phyloP scores from a whole-genome alignment of 2,113 vertebrate species.

The Pholis gunnellus region DNA sequence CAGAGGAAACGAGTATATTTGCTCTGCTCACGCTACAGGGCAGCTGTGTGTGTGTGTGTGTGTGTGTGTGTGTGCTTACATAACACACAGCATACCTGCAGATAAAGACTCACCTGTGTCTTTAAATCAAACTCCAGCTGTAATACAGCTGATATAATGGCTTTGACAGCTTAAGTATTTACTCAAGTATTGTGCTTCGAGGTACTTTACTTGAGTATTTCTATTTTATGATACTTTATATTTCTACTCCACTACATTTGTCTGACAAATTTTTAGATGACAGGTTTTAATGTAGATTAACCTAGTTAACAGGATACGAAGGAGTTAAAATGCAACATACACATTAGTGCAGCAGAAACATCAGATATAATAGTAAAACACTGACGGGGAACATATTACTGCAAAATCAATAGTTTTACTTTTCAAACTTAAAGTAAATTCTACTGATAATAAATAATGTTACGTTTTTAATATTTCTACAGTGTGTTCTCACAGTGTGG shows the following conservation, averaged over 20 bases:
- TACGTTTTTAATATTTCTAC: too few relatives aligned
- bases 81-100: slow-evolving; percentile 45
- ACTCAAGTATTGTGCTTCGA: neutral
- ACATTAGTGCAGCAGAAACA: neutral
- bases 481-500: neutral
- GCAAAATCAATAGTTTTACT: neutral
- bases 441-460: too few relatives aligned
- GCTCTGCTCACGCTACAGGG: slow-evolving; percentile 36
- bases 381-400: neutral
- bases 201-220: neutral
- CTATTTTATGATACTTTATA: too few relatives aligned
- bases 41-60: too few relatives aligned
- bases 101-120: slow-evolving; percentile 11
- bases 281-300: neutral
- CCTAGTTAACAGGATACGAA: neutral
- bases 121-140: slow-evolving; percentile 5
- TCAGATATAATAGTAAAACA: neutral
- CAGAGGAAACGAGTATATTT: slow-evolving; percentile 7
- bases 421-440: neutral
- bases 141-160: neutral
- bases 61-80: slow-evolving; percentile 40
- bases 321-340: neutral
- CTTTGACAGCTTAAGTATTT: neutral
- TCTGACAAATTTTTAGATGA: too few relatives aligned
- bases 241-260: too few relatives aligned